Evolutionary conservation across 2,113 vertebrate species (phyloP).

Genomic region (Cynopterus brachyotis): DNA sequence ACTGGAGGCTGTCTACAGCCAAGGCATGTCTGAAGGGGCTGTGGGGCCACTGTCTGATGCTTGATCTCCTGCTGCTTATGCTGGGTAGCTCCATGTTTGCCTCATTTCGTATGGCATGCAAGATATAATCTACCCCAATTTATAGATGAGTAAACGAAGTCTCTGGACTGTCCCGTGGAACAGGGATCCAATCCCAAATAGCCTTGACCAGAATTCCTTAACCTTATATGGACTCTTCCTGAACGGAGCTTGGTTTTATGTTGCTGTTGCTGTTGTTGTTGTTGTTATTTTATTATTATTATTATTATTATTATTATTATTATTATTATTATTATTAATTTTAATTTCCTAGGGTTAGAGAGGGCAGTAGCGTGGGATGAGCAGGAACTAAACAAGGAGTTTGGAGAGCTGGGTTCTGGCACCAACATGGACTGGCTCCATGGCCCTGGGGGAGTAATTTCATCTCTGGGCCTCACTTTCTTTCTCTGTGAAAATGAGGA

Average conservation of each 20-base stretch:
- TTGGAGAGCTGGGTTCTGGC: not conserved
- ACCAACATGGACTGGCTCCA: fast-evolving
- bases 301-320: too few species aligned
- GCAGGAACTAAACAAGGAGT: not conserved
- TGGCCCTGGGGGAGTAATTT: not conserved
- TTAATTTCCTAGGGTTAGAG: not conserved
- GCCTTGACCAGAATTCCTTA: not conserved
- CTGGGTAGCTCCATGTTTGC: not conserved
- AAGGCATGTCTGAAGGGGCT: not conserved
- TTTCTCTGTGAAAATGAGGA: not conserved
- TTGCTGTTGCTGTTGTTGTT: too few species aligned
- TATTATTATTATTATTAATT: too few species aligned
- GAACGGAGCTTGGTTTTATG: not conserved
- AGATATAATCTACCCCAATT: not conserved
- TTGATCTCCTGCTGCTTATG: fast-evolving
- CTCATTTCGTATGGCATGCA: not conserved
- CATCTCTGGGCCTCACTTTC: not conserved
- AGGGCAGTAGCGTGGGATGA: fast-evolving
- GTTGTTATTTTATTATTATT: too few species aligned
- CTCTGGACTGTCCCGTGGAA: not conserved
- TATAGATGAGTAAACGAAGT: not conserved
- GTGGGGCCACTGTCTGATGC: too few species aligned
- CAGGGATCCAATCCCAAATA: not conserved
- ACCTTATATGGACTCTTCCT: not conserved
- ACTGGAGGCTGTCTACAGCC: too few species aligned